phyloP scores from a whole-genome alignment of 2,113 vertebrate genomes.

The Calyptommatus sinebrachiatus region DNA sequence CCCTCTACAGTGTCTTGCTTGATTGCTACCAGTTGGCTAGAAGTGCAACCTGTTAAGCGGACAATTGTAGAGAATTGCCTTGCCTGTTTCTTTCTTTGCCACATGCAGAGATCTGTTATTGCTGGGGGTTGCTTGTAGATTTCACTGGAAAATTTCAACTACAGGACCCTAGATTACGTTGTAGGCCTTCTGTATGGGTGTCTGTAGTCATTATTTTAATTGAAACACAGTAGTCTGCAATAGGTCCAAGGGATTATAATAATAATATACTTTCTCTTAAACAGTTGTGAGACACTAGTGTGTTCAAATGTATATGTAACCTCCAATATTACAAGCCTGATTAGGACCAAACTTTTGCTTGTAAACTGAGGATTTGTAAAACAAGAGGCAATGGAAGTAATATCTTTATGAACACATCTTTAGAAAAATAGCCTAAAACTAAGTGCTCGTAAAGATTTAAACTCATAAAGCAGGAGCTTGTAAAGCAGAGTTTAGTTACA shows the following conservation, averaged over 20 bases:
- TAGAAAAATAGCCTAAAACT: too few species aligned
- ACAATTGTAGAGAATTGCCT: constrained; percentile 48
- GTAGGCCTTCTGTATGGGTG: constrained; percentile 1
- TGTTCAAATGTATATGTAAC: background rate
- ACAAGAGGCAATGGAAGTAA: too few species aligned
- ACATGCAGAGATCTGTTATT: constrained; percentile 37
- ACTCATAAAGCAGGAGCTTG: too few species aligned
- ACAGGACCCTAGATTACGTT: constrained; percentile 28
- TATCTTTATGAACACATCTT: too few species aligned
- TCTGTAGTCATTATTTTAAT: constrained; percentile 38
- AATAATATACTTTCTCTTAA: constrained; percentile 27
- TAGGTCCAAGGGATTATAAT: constrained; percentile 5
- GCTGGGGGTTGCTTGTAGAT: constrained; percentile 47
- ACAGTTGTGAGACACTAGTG: background rate
- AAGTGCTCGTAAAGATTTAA: too few species aligned
- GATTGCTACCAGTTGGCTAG: constrained; percentile 72
- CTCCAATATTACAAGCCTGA: too few species aligned
- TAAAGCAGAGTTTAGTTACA: too few species aligned
- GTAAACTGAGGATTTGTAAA: too few species aligned
- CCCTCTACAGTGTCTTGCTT: constrained; percentile 67
- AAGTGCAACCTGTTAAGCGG: constrained; percentile 59
- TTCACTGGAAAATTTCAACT: constrained; percentile 39
- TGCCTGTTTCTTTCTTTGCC: constrained; percentile 51
- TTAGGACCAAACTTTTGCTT: too few species aligned
- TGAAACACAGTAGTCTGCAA: constrained; percentile 22